Evolutionary conservation across 1,140 invertebrate genomes (phyloP).

Genomic region (Pogonomyrmex californicus): DNA sequence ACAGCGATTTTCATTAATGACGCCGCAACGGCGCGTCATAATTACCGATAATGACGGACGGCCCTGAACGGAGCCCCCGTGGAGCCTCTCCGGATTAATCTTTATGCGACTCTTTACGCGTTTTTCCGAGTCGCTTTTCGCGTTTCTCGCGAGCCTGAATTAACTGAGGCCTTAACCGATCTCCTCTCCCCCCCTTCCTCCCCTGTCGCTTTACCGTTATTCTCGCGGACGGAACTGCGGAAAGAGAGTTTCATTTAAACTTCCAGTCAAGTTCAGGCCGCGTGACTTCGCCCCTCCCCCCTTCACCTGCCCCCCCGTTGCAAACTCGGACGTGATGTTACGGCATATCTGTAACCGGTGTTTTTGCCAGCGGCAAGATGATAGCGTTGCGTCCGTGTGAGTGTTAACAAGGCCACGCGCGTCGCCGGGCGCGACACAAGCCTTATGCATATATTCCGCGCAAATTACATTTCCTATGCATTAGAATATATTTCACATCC

Average conservation of each 20-base stretch:
- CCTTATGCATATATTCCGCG: constrained; percentile 50
- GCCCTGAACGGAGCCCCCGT: too few species aligned
- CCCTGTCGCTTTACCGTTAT: neutral
- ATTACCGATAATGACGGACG: neutral
- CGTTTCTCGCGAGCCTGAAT: neutral
- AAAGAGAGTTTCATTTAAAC: constrained; percentile 13
- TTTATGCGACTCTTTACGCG: neutral
- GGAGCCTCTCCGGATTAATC: neutral
- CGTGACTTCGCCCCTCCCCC: neutral
- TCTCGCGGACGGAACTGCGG: neutral
- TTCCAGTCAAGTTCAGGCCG: constrained; percentile 10
- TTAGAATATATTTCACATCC: constrained; percentile 22
- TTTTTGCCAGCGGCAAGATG: constrained; percentile 20
- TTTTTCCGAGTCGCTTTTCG: neutral
- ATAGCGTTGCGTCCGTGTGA: constrained; percentile 6
- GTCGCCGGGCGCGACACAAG: neutral
- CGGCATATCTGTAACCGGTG: constrained; percentile 27
- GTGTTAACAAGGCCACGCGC: constrained; percentile 14
- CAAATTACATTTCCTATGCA: constrained; percentile 56
- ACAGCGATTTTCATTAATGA: neutral
- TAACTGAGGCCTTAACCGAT: constrained; percentile 13
- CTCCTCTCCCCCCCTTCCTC: neutral
- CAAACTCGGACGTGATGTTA: constrained; percentile 19
- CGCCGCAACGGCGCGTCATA: neutral
- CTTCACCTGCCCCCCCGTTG: neutral